Evolutionary conservation across 2,113 vertebrate genomes (phyloP).

Genomic region (Malurus cyaneus): DNA sequence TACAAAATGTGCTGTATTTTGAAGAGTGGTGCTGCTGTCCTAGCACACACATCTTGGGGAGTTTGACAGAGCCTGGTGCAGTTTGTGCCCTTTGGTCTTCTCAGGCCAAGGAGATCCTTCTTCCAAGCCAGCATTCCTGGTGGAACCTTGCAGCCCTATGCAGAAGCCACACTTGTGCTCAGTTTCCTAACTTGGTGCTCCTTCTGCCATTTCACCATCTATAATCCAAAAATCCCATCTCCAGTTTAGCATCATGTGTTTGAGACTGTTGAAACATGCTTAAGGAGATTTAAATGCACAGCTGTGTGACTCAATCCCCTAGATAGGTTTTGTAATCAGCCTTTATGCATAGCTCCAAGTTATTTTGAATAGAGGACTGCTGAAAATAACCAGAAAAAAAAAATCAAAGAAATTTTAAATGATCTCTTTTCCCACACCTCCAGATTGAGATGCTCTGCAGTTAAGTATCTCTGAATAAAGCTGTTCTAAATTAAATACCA

Average conservation of each 20-base stretch:
- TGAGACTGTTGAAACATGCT: background rate
- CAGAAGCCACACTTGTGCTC: background rate
- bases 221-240: background rate
- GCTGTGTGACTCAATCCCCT: slow-evolving; percentile 30
- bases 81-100: background rate
- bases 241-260: background rate
- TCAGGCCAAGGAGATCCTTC: background rate
- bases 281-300: slow-evolving; percentile 18
- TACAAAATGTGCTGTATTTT: background rate
- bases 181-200: background rate
- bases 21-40: background rate
- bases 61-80: background rate
- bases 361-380: slow-evolving; percentile 28
- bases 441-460: background rate
- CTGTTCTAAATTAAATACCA: background rate
- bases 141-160: background rate
- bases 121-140: background rate
- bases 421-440: background rate
- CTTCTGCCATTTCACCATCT: background rate
- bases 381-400: slow-evolving; percentile 23
- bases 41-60: fast-evolving
- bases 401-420: background rate
- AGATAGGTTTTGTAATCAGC: slow-evolving; percentile 19
- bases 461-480: slow-evolving; percentile 9
- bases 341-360: background rate